Evolutionary conservation across 2,797 vertebrate genomes (phyloP).

Genomic region (Columba guinea): DNA sequence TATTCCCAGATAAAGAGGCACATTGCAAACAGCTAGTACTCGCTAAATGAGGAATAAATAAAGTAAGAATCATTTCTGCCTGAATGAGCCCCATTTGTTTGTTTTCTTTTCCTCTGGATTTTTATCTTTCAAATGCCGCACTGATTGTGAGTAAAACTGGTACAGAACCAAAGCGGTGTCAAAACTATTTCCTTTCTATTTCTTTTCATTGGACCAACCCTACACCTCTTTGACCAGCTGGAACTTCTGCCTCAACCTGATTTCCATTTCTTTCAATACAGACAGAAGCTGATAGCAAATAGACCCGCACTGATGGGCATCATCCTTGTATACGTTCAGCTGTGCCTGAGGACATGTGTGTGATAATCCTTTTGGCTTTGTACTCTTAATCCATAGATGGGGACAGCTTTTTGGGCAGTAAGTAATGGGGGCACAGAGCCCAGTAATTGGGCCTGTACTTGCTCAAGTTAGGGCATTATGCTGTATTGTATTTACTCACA

Average conservation of each 20-base stretch:
- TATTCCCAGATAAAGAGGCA: background rate
- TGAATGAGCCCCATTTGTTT: accelerated
- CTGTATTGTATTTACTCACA: no score
- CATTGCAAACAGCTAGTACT: background rate
- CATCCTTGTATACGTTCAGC: accelerated
- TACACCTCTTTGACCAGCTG: background rate
- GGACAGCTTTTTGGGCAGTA: background rate
- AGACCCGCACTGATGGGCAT: background rate
- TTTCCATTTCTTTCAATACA: background rate
- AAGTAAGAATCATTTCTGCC: background rate
- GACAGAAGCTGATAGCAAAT: background rate
- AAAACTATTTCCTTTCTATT: background rate
- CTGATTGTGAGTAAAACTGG: background rate
- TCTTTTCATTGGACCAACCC: background rate
- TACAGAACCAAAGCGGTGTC: background rate
- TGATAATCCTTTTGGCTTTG: background rate
- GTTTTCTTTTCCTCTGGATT: background rate
- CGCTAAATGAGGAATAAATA: background rate
- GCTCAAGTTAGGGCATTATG: accelerated
- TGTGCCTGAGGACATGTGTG: accelerated
- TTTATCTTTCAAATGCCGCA: background rate
- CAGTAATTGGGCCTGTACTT: background rate
- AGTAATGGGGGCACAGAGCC: accelerated
- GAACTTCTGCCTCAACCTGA: background rate
- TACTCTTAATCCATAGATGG: background rate